These are phyloP conservation scores for Macrostomum lignano DNA, from an alignment of 1,140 invertebrate genomes.

Conservation along the genomic window DNA sequence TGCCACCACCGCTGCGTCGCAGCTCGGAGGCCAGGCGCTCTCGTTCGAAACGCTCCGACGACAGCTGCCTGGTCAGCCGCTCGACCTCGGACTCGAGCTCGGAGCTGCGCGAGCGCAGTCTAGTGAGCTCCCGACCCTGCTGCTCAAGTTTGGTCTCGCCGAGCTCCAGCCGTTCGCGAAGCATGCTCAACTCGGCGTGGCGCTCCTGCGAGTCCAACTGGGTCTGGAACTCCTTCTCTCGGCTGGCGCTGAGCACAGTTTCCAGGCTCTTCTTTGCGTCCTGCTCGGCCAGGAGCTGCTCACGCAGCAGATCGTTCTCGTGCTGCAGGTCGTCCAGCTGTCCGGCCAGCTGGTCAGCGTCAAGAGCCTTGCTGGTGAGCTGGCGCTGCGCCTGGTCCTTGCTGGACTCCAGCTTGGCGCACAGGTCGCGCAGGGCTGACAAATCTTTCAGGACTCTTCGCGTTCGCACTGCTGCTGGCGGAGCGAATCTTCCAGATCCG, in stretches of 20 bases:
- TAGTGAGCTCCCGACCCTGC: constrained; percentile 21
- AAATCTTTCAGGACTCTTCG: constrained; percentile 23
- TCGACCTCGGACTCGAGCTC: constrained; percentile 26
- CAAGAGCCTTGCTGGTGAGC: constrained; percentile 16
- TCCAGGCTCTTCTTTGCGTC: constrained; percentile 18
- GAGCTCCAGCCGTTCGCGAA: constrained; percentile 21
- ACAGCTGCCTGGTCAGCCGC: constrained; percentile 18
- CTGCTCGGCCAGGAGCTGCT: constrained; percentile 16
- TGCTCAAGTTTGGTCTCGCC: constrained; percentile 26
- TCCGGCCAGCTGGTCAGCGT: constrained; percentile 18
- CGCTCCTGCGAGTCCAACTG: constrained; percentile 21
- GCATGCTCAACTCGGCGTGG: constrained; percentile 22
- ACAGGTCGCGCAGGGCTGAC: constrained; percentile 19
- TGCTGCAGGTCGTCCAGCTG: constrained; percentile 17
- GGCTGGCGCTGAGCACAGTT: constrained; percentile 16
- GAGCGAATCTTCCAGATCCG: constrained; percentile 18
- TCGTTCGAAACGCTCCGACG: constrained; percentile 27
- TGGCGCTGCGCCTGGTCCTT: constrained; percentile 22
- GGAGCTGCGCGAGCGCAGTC: constrained; percentile 19
- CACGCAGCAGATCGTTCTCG: constrained; percentile 16
- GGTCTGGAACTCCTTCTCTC: constrained; percentile 24
- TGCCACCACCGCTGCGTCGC: no score
- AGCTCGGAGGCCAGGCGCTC: background rate
- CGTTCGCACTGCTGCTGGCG: constrained; percentile 10
- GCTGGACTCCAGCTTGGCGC: constrained; percentile 16